These are phyloP conservation scores for Argyrosomus regius DNA, from an alignment of 2,797 vertebrate genomes.

Conservation along the genomic window DNA sequence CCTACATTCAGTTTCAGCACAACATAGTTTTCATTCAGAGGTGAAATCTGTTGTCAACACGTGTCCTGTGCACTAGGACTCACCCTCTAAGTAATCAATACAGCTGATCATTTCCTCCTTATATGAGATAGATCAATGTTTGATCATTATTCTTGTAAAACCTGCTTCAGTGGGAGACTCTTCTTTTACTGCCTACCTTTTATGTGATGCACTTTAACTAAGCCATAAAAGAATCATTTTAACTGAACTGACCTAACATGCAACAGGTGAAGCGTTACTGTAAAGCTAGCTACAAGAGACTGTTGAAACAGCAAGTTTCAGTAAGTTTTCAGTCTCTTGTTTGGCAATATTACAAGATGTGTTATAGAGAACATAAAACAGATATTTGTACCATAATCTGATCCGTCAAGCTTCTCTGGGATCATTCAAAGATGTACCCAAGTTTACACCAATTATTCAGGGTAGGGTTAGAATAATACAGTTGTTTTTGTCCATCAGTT, in stretches of 20 bases:
- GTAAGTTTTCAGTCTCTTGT: too few species aligned
- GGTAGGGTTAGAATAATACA: not conserved
- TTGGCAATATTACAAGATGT: not conserved
- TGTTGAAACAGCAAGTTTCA: not conserved
- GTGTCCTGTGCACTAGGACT: not conserved
- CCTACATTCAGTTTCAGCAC: not conserved
- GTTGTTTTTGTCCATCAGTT: not conserved
- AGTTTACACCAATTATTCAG: not conserved
- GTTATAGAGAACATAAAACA: conserved; percentile 9
- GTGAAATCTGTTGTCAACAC: conserved; percentile 3
- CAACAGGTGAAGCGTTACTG: conserved; percentile 12
- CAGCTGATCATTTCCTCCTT: not conserved
- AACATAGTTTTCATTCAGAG: conserved; percentile 5
- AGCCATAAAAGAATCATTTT: not conserved
- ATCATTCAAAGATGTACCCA: not conserved
- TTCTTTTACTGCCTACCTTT: not conserved
- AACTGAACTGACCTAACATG: not conserved
- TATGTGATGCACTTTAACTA: not conserved
- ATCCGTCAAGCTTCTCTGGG: conserved; percentile 11
- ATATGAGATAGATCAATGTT: not conserved
- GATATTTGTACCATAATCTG: not conserved
- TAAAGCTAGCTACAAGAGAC: not conserved
- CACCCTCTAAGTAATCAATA: not conserved
- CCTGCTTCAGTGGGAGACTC: not conserved
- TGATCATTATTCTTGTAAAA: not conserved